Conservation (phyloP, 2,888 invertebrate genomes). For the Diadegma fenestrale region DNA sequence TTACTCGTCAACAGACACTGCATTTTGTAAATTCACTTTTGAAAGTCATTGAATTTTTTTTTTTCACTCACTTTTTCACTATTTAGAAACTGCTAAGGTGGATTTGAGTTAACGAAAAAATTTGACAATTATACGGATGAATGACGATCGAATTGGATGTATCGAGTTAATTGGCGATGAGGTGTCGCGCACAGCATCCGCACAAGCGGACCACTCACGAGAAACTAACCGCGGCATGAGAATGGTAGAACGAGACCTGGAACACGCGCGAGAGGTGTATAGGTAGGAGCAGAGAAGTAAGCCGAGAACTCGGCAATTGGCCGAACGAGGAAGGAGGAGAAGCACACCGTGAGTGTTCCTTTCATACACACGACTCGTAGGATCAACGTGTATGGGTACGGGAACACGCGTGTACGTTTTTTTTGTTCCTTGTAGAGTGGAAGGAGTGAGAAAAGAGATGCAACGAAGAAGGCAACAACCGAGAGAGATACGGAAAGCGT, state of each 20-base stretch:
- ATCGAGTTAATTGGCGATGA: slow-evolving; percentile 14
- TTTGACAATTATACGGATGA: background rate
- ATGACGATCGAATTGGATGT: background rate
- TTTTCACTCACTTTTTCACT: background rate
- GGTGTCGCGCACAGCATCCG: slow-evolving; percentile 68
- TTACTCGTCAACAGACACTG: background rate
- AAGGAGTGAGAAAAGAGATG: slow-evolving; percentile 30
- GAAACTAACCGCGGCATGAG: slow-evolving; percentile 76
- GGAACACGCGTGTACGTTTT: background rate
- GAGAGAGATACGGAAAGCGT: slow-evolving; percentile 34
- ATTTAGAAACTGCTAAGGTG: background rate
- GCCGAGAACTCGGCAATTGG: slow-evolving; percentile 76
- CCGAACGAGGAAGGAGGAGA: slow-evolving; percentile 71
- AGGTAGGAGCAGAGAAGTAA: slow-evolving; percentile 76
- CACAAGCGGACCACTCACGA: slow-evolving; percentile 77
- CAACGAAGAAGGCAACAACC: slow-evolving; percentile 25
- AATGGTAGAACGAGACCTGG: slow-evolving; percentile 68
- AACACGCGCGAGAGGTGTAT: slow-evolving; percentile 49
- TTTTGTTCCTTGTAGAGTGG: slow-evolving; percentile 7
- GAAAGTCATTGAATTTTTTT: background rate
- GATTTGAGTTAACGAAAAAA: background rate
- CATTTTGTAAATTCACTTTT: background rate
- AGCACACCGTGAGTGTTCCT: slow-evolving; percentile 50
- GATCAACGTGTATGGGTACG: slow-evolving; percentile 10
- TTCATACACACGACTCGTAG: slow-evolving; percentile 45